Percentiles rank a stretch among this genome's conserved stretches.
Evolutionary conservation across 2,888 invertebrate species (phyloP).

Genomic region (Strigamia crassipes): DNA sequence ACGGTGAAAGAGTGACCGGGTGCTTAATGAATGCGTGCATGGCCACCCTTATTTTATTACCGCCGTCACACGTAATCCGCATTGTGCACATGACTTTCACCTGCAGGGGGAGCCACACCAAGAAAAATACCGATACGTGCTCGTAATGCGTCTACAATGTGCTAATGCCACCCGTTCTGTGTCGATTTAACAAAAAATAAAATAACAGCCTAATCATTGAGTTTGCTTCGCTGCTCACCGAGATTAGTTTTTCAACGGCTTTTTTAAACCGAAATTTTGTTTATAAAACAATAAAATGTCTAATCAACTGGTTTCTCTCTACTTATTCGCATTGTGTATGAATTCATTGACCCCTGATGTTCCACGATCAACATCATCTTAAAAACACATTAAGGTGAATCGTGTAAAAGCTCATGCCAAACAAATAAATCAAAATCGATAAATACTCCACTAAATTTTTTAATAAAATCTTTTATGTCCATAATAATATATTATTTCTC

Average conservation of each 20-base stretch:
- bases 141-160: too few relatives aligned
- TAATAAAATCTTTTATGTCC: background rate
- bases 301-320: background rate
- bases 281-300: background rate
- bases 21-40: slow-evolving; percentile 37
- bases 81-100: background rate
- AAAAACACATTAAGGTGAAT: slow-evolving; percentile 20
- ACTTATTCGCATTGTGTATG: background rate
- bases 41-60: background rate
- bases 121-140: background rate
- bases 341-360: slow-evolving; percentile 13
- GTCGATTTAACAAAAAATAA: too few relatives aligned
- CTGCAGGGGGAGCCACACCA: background rate
- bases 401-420: background rate
- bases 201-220: too few relatives aligned
- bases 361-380: slow-evolving; percentile 1
- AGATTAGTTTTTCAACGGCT: too few relatives aligned
- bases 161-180: too few relatives aligned
- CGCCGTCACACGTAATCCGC: background rate
- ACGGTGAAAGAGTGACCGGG: slow-evolving; percentile 23
- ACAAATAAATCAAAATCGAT: slow-evolving; percentile 20
- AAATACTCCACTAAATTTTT: background rate
- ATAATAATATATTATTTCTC: background rate
- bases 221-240: too few relatives aligned
- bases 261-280: too few relatives aligned